Evolutionary conservation across 1,140 invertebrate species (phyloP).

Genomic region (Lucilia cuprina): DNA sequence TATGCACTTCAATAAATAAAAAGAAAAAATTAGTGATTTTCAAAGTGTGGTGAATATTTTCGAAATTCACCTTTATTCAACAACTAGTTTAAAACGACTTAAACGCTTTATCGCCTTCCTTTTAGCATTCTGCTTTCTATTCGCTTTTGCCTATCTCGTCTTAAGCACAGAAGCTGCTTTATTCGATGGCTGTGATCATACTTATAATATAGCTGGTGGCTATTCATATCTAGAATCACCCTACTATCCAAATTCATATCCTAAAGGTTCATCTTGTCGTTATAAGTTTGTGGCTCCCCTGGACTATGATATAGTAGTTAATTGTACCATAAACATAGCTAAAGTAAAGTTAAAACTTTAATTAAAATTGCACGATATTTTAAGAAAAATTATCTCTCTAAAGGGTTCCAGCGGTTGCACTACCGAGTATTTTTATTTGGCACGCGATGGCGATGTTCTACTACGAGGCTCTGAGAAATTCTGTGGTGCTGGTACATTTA

Average conservation of each 20-base stretch:
- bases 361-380: neutral
- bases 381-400: too few species aligned
- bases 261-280: conserved; percentile 54
- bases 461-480: conserved; percentile 54
- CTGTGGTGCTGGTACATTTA: conserved; percentile 50
- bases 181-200: conserved; percentile 50
- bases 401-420: conserved; percentile 41
- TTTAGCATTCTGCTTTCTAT: neutral
- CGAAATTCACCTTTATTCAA: too few species aligned
- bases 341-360: conserved; percentile 42
- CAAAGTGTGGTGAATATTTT: too few species aligned
- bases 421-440: conserved; percentile 56
- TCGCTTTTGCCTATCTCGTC: neutral
- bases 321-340: conserved; percentile 48
- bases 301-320: conserved; percentile 49
- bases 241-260: conserved; percentile 53
- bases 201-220: conserved; percentile 42
- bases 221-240: conserved; percentile 51
- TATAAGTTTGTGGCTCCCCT: conserved; percentile 51
- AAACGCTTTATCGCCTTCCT: neutral
- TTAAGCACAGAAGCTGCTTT: conserved; percentile 2
- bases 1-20: too few species aligned
- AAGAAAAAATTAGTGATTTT: too few species aligned
- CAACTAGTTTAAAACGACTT: too few species aligned
- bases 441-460: conserved; percentile 51